Conservation (phyloP, 2,888 invertebrate genomes). For the Ophion obscuratus region DNA sequence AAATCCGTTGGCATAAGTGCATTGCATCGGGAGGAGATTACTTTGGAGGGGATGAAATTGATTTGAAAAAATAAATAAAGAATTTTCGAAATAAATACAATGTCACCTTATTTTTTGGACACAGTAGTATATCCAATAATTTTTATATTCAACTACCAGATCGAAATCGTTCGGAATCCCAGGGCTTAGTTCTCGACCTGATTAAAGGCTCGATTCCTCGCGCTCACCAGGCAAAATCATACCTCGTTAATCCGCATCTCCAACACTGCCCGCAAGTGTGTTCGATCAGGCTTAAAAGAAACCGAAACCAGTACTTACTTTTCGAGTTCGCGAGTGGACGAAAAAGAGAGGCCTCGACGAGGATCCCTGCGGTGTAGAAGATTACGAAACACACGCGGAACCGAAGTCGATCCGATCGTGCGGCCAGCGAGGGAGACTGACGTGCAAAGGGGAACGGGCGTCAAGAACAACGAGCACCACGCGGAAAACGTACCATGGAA, state of each 20-base stretch:
- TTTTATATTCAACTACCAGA: not conserved
- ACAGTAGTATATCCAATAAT: too few relatives aligned
- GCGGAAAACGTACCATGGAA: slow-evolving; percentile 45
- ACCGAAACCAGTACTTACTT: not conserved
- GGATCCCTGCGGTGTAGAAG: not conserved
- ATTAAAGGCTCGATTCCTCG: not conserved
- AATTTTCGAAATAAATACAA: too few relatives aligned
- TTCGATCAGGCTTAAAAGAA: not conserved
- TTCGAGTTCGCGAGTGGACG: not conserved
- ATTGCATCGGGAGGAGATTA: too few relatives aligned
- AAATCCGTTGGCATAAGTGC: too few relatives aligned
- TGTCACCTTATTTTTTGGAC: too few relatives aligned
- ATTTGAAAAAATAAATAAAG: too few relatives aligned
- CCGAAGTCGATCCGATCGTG: slow-evolving; percentile 16
- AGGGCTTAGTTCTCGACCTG: not conserved
- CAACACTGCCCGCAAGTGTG: not conserved
- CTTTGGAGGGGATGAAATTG: too few relatives aligned
- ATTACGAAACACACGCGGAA: slow-evolving; percentile 36
- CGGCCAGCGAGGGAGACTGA: slow-evolving; percentile 35
- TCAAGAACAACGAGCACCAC: slow-evolving; percentile 16
- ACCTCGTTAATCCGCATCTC: not conserved
- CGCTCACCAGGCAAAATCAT: not conserved
- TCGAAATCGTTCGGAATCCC: not conserved
- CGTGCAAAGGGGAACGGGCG: slow-evolving; percentile 65
- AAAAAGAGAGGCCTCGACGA: not conserved